A percentile compares a stretch with the other conserved stretches of the same genome.
phyloP scores from a whole-genome alignment of 30 jellyfish, hydroid and myxozoan genomes.

The Chironex yamaguchii region DNA sequence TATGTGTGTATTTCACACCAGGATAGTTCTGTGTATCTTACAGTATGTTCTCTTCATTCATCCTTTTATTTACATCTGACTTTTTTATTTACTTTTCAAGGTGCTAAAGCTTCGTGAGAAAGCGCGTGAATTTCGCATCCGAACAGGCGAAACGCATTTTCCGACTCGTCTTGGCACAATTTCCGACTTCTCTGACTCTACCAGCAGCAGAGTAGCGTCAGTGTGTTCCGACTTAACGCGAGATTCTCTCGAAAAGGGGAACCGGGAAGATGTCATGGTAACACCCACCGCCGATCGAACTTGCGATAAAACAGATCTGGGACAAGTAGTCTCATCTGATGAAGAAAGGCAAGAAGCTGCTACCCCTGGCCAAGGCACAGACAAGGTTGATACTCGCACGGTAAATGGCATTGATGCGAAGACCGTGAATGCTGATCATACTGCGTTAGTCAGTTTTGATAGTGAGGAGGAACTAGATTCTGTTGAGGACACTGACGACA shows the following conservation, averaged over 20 bases:
- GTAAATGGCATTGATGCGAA: background rate
- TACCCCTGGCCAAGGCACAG: background rate
- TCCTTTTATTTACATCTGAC: background rate
- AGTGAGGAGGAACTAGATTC: background rate
- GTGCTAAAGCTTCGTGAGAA: slow-evolving; percentile 67
- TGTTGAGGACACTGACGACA: background rate
- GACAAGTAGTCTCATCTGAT: background rate
- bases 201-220: background rate
- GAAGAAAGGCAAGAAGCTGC: slow-evolving; percentile 24
- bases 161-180: slow-evolving; percentile 56
- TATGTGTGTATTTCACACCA: too few species aligned
- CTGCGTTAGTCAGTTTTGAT: background rate
- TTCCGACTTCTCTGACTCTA: background rate
- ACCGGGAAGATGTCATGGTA: background rate
- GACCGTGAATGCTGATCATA: background rate
- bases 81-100: background rate
- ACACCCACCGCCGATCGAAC: background rate
- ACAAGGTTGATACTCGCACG: background rate
- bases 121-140: slow-evolving; percentile 52
- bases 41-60: background rate
- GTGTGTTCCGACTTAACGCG: background rate
- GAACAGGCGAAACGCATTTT: slow-evolving; percentile 75
- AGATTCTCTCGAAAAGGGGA: background rate
- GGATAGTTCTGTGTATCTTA: too few species aligned
- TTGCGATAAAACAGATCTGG: background rate